Conservation (phyloP, 2,888 invertebrate genomes). For the Rotaria socialis region DNA sequence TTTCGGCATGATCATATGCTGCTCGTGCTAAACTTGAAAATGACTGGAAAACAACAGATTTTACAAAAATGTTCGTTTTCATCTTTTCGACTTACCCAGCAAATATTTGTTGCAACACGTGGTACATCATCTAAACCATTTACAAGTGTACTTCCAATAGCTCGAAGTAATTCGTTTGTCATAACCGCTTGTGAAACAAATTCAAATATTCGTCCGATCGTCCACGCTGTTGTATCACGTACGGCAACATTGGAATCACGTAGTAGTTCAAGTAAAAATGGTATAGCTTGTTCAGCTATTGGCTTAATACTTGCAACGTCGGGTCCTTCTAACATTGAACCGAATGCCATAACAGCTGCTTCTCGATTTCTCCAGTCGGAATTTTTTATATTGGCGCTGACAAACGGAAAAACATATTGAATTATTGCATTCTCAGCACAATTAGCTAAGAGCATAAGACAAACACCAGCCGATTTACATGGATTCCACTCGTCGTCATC, state of each 20-base stretch:
- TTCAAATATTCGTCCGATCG: slow-evolving; percentile 93
- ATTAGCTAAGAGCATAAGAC: slow-evolving; percentile 89
- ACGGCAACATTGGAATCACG: slow-evolving; percentile 88
- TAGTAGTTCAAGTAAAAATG: slow-evolving; percentile 86
- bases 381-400: slow-evolving; percentile 84
- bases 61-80: background rate
- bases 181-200: slow-evolving; percentile 53
- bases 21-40: slow-evolving; percentile 93
- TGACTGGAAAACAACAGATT: slow-evolving; percentile 56
- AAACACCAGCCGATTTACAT: slow-evolving; percentile 96
- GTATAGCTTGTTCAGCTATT: slow-evolving; percentile 91
- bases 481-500: slow-evolving; percentile 99
- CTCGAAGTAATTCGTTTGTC: slow-evolving; percentile 36
- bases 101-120: slow-evolving; percentile 87
- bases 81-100: slow-evolving; percentile 69
- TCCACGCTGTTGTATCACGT: slow-evolving; percentile 95
- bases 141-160: slow-evolving; percentile 48
- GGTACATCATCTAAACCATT: slow-evolving; percentile 49
- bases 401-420: slow-evolving; percentile 89
- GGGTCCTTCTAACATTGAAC: slow-evolving; percentile 82
- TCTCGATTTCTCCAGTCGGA: slow-evolving; percentile 82
- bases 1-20: slow-evolving; percentile 75
- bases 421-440: slow-evolving; percentile 96
- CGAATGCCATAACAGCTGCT: slow-evolving; percentile 97
- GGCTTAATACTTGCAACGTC: slow-evolving; percentile 80